These are phyloP conservation scores for Rosalia funebris DNA, from an alignment of 2,888 invertebrate genomes.

Conservation along the genomic window DNA sequence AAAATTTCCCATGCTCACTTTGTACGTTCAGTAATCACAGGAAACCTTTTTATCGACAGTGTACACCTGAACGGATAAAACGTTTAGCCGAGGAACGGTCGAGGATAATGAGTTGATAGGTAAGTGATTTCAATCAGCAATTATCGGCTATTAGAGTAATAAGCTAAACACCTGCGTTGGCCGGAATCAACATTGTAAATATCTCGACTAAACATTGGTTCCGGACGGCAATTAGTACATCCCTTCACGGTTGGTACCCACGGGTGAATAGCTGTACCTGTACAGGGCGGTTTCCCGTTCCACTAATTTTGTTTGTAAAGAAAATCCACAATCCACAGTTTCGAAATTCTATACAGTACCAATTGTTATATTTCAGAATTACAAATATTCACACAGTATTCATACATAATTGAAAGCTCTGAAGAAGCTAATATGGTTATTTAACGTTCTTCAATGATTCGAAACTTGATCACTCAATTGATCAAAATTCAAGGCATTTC, in stretches of 20 bases:
- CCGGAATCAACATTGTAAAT: conserved; percentile 15
- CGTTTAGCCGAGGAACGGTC: conserved; percentile 9
- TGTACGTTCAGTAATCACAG: conserved; percentile 9
- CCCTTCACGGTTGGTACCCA: conserved; percentile 11
- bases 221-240: conserved; percentile 12
- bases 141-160: conserved; percentile 22
- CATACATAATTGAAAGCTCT: no score
- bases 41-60: conserved; percentile 16
- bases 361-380: no score
- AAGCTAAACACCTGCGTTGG: conserved; percentile 19
- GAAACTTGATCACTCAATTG: no score
- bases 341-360: no score
- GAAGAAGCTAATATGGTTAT: no score
- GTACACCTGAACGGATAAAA: conserved; percentile 20
- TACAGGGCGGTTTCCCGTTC: not conserved
- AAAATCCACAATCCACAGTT: no score
- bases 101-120: conserved; percentile 10
- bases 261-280: not conserved
- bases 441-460: no score
- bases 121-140: conserved; percentile 17
- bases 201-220: conserved; percentile 6
- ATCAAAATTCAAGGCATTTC: no score
- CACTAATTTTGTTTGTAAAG: not conserved
- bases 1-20: conserved; percentile 11
- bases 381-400: no score